Evolutionary conservation across 2,113 vertebrate genomes (phyloP).

Genomic region (Prietella phreatophila): DNA sequence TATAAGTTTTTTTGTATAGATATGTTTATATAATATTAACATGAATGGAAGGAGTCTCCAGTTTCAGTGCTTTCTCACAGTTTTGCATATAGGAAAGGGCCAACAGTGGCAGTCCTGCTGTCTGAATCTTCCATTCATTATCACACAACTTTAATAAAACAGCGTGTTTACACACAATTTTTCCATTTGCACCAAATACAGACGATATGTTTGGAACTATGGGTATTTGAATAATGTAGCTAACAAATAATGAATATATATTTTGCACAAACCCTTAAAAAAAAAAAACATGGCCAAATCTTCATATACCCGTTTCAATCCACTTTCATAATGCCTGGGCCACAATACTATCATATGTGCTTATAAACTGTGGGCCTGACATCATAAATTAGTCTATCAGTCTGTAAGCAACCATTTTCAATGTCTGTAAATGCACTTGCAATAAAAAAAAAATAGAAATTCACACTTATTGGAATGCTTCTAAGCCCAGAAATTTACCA

Average conservation of each 20-base stretch:
- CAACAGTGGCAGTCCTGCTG: not conserved
- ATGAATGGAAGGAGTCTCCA: not conserved
- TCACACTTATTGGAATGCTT: not conserved
- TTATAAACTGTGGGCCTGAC: not conserved
- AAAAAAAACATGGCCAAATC: not conserved
- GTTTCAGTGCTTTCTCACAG: not conserved
- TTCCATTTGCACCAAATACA: not conserved
- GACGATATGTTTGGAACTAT: not conserved
- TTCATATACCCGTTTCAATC: not conserved
- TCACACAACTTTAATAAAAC: not conserved
- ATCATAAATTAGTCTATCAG: not conserved
- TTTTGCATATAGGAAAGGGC: not conserved
- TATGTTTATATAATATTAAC: not conserved
- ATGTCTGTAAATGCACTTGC: not conserved
- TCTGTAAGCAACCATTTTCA: not conserved
- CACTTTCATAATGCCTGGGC: not conserved
- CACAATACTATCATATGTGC: not conserved
- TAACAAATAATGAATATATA: not conserved
- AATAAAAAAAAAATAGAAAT: not conserved
- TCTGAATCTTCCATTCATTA: not conserved
- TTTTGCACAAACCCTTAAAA: not conserved
- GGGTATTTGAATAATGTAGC: not conserved
- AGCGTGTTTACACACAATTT: not conserved
- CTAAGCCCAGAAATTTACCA: not conserved
- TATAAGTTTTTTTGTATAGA: not conserved